Base-by-base conservation (phyloP, 2,113 vertebrate genomes). In the Octodon degus region DNA sequence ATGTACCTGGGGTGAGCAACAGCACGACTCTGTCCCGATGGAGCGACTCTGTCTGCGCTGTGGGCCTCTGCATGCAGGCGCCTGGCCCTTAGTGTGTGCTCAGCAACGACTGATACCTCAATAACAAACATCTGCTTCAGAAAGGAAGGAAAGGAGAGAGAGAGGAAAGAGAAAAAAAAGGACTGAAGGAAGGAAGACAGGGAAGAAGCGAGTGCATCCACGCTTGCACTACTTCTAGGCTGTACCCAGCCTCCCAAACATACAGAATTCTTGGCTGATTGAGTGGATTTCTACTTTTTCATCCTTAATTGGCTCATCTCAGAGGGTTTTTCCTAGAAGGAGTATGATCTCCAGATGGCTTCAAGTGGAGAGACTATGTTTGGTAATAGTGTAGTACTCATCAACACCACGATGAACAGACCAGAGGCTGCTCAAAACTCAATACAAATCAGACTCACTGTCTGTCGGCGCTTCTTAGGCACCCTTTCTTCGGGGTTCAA, bases 61-160 rank as follows among this genome's bases (percentile, higher is more conserved):
- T 20, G 70, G 58, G 4, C 77, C 55, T 93, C 62, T 37, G n/a
- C 63, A 3, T 24, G 34, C 50, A 16, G 30, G 34, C 0, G 20
- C 30, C 72, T 58, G n/a, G 60, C 32, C 60, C 22, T 0, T 1
- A 13, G 24, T 14, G n/a, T 67, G 8, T 37, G 14, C 37, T 14
- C 70, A 24, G 7, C 24, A 34, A n/a, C 7, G 7, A n/a, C 34
- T 22, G 19, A 0, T 0, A n/a, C 50, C 84, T 86, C 67, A 43
- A 1, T 5, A 43, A 37, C 4, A 6, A 24, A 14, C 2, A 24
- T 1, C 37, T 60, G 67, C 55, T 13, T 13, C 3, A 11, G 2
- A 10, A 63, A 40, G 5, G 43, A 8, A 10, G 20, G 70, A 40
- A 34, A 25, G 62, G 30, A 72, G n/a, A n/a, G 3, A 72, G n/a